Conservation (phyloP, 2,797 vertebrate genomes). For the Oreochromis mossambicus region DNA sequence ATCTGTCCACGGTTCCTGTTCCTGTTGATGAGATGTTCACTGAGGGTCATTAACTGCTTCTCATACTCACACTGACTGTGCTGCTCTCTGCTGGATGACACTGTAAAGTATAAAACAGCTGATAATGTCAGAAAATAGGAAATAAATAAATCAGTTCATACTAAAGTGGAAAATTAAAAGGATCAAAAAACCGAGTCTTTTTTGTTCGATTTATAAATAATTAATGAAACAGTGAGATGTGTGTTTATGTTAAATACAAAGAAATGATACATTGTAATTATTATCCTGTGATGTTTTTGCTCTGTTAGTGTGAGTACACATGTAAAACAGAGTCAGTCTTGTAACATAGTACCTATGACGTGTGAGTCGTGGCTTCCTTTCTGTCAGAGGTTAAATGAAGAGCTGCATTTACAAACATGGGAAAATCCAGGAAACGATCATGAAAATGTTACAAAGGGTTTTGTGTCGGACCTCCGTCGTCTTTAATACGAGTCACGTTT, state of each 20-base stretch:
- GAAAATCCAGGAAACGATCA: not conserved
- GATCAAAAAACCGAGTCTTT: not conserved
- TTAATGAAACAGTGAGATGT: not conserved
- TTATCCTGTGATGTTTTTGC: not conserved
- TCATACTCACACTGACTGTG: not conserved
- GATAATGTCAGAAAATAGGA: not conserved
- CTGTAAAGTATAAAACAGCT: not conserved
- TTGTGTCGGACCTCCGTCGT: not conserved
- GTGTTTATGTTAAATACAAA: not conserved
- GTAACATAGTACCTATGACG: fast-evolving
- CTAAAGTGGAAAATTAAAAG: not conserved
- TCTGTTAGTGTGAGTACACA: not conserved
- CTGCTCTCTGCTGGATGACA: not conserved
- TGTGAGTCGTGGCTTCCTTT: not conserved
- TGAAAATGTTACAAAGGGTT: fast-evolving
- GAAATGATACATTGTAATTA: not conserved
- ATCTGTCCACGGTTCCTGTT: not conserved
- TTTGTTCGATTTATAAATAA: not conserved
- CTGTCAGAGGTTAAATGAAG: not conserved
- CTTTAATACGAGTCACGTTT: not conserved
- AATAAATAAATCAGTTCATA: not conserved
- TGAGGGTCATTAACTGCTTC: not conserved
- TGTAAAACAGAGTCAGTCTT: not conserved
- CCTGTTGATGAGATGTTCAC: not conserved
- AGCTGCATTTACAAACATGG: not conserved